Evolutionary conservation across 2,888 invertebrate genomes (phyloP), one percentile per base, ranked within the genome.

Genomic region (Drosophila setosimentum): DNA sequence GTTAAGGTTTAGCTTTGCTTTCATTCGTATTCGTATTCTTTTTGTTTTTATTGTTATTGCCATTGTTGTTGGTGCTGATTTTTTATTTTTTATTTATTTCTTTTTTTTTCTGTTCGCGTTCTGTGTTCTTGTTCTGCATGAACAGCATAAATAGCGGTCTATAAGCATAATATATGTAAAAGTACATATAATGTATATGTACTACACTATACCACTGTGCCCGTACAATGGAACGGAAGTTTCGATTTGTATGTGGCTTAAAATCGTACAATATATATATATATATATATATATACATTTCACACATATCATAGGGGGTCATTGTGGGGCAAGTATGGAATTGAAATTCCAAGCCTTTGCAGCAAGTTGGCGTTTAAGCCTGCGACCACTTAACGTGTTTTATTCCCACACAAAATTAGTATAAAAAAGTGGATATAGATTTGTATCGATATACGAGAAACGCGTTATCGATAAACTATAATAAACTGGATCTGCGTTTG

Each of bases 41-140:
- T 37, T 58, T 57, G 32, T 27, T 51, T 1, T 57, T 27, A 7
- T 11, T 54, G 7, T 33, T 49, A 5, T 42, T 62, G 37, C 53
- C 21, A 24, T 42, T 37, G 11, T 32, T 49, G 50, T n/a, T 45
- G 13, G 32, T 51, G 59, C 37, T 71, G 64, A n/a, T n/a, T 64
- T 42, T 49, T 33, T 55, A 61, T 65, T 51, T 30, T 49, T 49
- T 32, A 13, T 27, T 27, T 24, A 21, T 13, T 13, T 13, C n/a
- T 27, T 33, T 24, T n/a, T 24, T 24, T 45, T 45, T 16, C 30
- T 49, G 32, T 53, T 66, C 32, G 42, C 51, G 48, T 62, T 67
- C 33, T 55, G 58, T 48, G 60, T 74, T 65, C 64, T 66, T 63
- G 76, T 76, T 79, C 69, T 73, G 80, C 79, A 69, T 78, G 71